Evolutionary conservation across 2,113 vertebrate species (phyloP), one percentile per base, ranked within the genome.

Genomic region (Empidonax traillii): DNA sequence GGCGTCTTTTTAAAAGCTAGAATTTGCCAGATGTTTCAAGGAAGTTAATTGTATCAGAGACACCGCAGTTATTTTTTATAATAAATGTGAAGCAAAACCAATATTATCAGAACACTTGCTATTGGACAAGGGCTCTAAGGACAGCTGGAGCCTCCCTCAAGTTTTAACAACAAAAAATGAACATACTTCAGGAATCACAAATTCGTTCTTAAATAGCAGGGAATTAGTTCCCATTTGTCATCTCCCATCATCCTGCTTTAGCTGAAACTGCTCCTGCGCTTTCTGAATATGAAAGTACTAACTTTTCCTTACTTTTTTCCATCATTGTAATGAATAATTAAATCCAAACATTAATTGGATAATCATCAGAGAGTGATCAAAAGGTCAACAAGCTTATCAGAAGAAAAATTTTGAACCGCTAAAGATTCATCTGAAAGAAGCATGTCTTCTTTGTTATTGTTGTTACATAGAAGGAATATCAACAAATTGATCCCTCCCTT

Each of bases 141-240:
- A 93, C 73, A 81, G 67, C 53, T 91, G 85, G 74, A 92, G 28
- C 49, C 55, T 76, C 35, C 30, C 88, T 90, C 55, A n/a, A 73
- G 37, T 72, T 93, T 86, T 87, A 93, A 81, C 52, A 90, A 88
- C 16, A 90, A 82, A 96, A 87, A 81, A 93, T 74, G 37, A 91
- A 46, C 53, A 46, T 63, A 63, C 17, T 75, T 83, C 47, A 87
- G 62, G 94, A 93, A 91, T 85, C 81, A 91, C 18, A 92, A 92
- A 84, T 24, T 25, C 2, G 0, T 65, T 91, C 75, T 77, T 88
- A 92, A 92, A 87, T 25, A 67, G 49, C 33, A 75, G 33, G 6
- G 10, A 74, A 90, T 79, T 79, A 73, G 15, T 63, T 87, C 15
- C 65, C 27, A 46, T 94, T 87, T 91, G 89, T 82, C 49, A 66